Base-by-base conservation (phyloP, 2,797 vertebrate genomes). In the Esox masquinongy region DNA sequence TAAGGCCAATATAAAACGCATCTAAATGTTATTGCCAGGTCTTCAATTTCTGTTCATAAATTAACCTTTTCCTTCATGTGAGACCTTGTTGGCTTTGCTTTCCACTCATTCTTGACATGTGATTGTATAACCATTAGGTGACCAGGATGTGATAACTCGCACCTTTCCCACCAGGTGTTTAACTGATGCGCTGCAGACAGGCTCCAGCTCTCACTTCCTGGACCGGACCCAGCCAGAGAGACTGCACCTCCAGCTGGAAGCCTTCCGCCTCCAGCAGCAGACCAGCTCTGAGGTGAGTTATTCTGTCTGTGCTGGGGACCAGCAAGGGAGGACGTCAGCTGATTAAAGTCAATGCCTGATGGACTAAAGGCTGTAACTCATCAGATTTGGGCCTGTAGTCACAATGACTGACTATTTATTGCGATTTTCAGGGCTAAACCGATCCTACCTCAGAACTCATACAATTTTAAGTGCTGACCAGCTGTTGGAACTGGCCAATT, bases 121-220 rank as follows among this genome's bases (percentile, higher is more conserved):
- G 36, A 3, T 47, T 47, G 43, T 47, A 3, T 47, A 47, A 47
- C 9, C 43, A 47, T 47, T 47, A 47, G 9, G 43, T 47, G 7
- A 61, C 56, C 22, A 61, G 22, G 56, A 61, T 61, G 11, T 24
- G 26, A 26, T 34, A 17, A 67, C 14, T 6, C 16, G 4, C 64
- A 14, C 31, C 16, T 73, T n/a, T 9, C n/a, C 34, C 22, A 39
- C 22, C 36, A 82, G 77, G 26, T 79, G 80, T 70, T 53, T 76
- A 77, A 26, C 47, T 34, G 74, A 82, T 76, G 70, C 70, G 36
- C 69, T 70, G 59, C 73, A 70, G 47, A 78, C 79, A 0, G 51
- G 73, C 24, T 81, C 77, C 12, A 36, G 19, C 19, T 78, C 77
- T n/a, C 74, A 29, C 34, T 78, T 81, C 47, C 56, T 78, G 50